Percentiles rank a stretch among this genome's conserved stretches.
These are phyloP conservation scores for Coptotermes formosanus DNA, from an alignment of 1,140 invertebrate genomes.

Conservation along the genomic window DNA sequence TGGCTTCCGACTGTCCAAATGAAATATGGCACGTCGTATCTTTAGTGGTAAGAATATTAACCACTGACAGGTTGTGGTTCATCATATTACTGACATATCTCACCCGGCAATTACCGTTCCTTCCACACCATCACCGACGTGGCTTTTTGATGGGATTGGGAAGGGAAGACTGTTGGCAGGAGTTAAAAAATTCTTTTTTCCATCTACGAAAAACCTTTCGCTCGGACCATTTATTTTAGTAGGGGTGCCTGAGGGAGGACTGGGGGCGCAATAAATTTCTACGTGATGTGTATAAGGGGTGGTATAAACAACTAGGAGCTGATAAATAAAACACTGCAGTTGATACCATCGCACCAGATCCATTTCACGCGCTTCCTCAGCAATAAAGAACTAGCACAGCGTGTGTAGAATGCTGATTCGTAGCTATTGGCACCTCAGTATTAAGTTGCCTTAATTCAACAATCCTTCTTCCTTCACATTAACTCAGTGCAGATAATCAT, in stretches of 20 bases:
- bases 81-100: no score
- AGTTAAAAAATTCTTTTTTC: background rate
- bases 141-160: background rate
- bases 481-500: background rate
- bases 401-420: background rate
- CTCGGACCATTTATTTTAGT: constrained; percentile 7
- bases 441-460: no score
- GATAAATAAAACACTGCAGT: constrained; percentile 17
- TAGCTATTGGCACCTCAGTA: background rate
- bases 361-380: background rate
- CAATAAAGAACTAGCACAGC: background rate
- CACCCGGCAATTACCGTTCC: no score
- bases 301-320: constrained; percentile 7
- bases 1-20: no score
- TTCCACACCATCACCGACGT: no score
- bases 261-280: background rate
- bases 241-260: background rate
- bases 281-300: constrained; percentile 11
- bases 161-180: background rate
- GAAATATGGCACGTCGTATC: no score
- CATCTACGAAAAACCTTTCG: constrained; percentile 18
- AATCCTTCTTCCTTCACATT: background rate
- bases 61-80: no score
- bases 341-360: constrained; percentile 12
- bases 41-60: no score